phyloP scores from a whole-genome alignment of 2,888 invertebrate genomes.

The Cryptocephalus primarius region DNA sequence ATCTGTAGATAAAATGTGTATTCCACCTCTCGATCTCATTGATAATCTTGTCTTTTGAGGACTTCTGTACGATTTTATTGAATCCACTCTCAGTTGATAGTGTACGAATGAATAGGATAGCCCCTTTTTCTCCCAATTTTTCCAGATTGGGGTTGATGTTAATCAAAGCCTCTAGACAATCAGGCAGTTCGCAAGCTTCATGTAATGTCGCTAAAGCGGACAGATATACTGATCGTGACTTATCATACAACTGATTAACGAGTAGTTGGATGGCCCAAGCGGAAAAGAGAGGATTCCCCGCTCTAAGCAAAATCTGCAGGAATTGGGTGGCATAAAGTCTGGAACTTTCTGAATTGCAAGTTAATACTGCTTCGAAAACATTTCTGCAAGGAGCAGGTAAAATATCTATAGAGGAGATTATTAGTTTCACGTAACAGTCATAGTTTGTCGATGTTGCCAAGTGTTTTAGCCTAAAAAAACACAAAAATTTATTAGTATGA shows the following conservation, averaged over 20 bases:
- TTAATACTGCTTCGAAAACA: conserved; percentile 39
- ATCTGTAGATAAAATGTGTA: conserved; percentile 63
- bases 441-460: conserved; percentile 74
- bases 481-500: too few relatives aligned
- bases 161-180: conserved; percentile 64
- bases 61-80: conserved; percentile 46
- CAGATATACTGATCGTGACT: conserved; percentile 59
- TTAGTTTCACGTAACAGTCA: conserved; percentile 87
- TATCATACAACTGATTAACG: conserved; percentile 75
- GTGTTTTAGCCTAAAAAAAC: conserved; percentile 56
- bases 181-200: conserved; percentile 86
- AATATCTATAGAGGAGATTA: conserved; percentile 80
- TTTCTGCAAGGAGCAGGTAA: conserved; percentile 57
- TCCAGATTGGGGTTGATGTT: conserved; percentile 58
- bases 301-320: conserved; percentile 73
- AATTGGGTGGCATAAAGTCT: conserved; percentile 87
- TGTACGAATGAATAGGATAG: conserved; percentile 63
- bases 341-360: conserved; percentile 46
- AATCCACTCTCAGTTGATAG: conserved; percentile 64
- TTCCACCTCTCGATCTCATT: conserved; percentile 74
- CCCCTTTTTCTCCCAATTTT: conserved; percentile 59
- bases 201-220: conserved; percentile 75
- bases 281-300: conserved; percentile 61
- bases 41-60: conserved; percentile 40
- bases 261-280: conserved; percentile 82